Evolutionary conservation across 2,113 vertebrate genomes (phyloP), one percentile per base, ranked within the genome.

Genomic region (Todiramphus chloris): DNA sequence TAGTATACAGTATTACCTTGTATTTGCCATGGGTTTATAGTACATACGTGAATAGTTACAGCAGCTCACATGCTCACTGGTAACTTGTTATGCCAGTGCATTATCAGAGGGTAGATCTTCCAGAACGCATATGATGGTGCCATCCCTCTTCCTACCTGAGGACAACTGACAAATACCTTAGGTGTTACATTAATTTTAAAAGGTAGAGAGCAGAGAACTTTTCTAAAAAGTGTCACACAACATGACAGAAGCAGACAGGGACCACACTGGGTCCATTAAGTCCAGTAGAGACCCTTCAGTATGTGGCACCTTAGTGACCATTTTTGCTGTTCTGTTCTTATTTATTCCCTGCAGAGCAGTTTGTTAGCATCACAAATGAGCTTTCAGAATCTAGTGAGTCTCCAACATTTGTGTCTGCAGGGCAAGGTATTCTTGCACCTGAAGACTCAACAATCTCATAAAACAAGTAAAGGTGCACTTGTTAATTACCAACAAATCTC

Each of bases 1-100:
- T 46, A 35, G 35, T 69, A 31, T 9, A 9, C 2, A 1, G 3
- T 60, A 20, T 51, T 88, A 24, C 16, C 9, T 72, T 44, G 28
- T 20, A 19, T n/a, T 73, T 73, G 7, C 31, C 17, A 4, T 10
- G 13, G 41, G 10, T 23, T 51, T 77, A 43, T 25, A 43, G 21
- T 1, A 3, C 1, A 0, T 11, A 19, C 46, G 5, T 31, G 30
- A 80, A 39, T 7, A 56, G 19, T 28, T 37, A 31, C 33, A 64
- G 35, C 9, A 10, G 11, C 31, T 86, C 48, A 55, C 31, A 41
- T 43, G 24, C 6, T 80, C 19, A 15, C 18, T 59, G 28, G 37
- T 46, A 80, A 60, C 39, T 68, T 80, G 16, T 44, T 30, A 30
- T 46, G 27, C 11, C 51, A 50, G 37, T 10, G 20, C 7, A 6